These are phyloP conservation scores for Bujurquina vittata DNA, from an alignment of 2,113 vertebrate genomes.

Conservation along the genomic window DNA sequence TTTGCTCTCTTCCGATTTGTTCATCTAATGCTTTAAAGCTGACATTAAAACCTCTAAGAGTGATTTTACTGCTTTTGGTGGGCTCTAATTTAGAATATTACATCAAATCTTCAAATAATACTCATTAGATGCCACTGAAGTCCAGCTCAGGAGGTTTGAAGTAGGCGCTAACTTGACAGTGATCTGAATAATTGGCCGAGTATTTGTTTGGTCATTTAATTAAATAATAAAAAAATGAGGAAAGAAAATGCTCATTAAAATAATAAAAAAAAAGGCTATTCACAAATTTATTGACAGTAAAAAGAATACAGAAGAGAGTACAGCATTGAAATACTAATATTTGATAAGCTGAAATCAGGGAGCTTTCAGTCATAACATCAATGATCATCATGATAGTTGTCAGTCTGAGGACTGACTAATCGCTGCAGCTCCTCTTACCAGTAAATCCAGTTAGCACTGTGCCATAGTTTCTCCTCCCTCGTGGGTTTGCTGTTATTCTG, in stretches of 20 bases:
- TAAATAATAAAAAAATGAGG: not conserved
- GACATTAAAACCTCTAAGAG: not conserved
- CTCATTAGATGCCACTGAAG: slow-evolving; percentile 5
- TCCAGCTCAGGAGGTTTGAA: not conserved
- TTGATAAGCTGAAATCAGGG: not conserved
- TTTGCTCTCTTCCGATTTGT: not conserved
- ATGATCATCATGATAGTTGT: not conserved
- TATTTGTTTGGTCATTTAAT: not conserved
- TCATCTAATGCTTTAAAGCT: not conserved
- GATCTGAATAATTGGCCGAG: not conserved
- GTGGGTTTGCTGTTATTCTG: slow-evolving; percentile 15
- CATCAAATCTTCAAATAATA: slow-evolving; percentile 8
- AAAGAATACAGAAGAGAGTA: not conserved
- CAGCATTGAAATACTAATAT: not conserved
- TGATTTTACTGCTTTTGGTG: not conserved
- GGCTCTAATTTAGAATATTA: slow-evolving; percentile 6
- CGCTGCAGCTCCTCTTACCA: not conserved
- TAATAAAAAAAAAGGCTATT: not conserved
- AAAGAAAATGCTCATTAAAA: not conserved
- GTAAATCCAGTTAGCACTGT: not conserved
- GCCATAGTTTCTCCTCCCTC: slow-evolving; percentile 17
- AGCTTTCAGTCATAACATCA: not conserved
- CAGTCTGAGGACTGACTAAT: not conserved
- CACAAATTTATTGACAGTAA: not conserved
- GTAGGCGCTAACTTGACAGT: not conserved